Percentiles rank a stretch among this genome's conserved stretches.
Evolutionary conservation across 1,140 invertebrate genomes (phyloP).

Genomic region (Mizuhopecten yessoensis): DNA sequence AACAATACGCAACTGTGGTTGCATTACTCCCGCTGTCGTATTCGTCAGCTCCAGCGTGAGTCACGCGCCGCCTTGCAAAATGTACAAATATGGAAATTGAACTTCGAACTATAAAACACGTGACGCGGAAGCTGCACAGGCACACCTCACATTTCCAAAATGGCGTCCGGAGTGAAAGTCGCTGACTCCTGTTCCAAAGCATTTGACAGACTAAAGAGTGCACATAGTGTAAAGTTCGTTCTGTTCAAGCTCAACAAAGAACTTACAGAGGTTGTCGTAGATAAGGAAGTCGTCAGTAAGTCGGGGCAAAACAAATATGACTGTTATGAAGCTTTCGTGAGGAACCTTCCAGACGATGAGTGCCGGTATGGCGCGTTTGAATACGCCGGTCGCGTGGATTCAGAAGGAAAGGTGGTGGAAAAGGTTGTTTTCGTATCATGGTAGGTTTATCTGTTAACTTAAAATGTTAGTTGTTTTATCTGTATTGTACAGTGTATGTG

Average conservation of each 20-base stretch:
- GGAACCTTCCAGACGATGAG: not conserved
- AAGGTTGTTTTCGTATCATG: not conserved
- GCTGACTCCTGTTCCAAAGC: not conserved
- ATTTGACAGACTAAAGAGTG: not conserved
- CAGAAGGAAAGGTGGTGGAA: not conserved
- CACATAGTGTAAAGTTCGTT: not conserved
- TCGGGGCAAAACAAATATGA: not conserved
- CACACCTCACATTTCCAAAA: constrained; percentile 11
- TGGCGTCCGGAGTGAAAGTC: not conserved
- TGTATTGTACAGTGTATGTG: too few relatives aligned
- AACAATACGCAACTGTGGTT: too few relatives aligned
- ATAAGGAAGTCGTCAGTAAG: not conserved
- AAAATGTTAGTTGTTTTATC: too few relatives aligned
- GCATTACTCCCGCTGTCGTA: too few relatives aligned
- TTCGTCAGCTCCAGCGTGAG: not conserved
- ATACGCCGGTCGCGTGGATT: not conserved
- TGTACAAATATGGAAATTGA: constrained; percentile 13
- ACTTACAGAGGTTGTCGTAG: not conserved
- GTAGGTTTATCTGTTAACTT: too few relatives aligned
- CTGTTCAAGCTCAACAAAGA: not conserved
- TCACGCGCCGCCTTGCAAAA: constrained; percentile 28
- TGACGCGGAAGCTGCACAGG: constrained; percentile 19
- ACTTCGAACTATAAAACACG: constrained; percentile 19
- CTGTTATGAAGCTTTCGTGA: not conserved
- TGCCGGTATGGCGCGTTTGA: not conserved